These are phyloP conservation scores for Drosophila yakuba DNA, from an alignment of 1,140 invertebrate species.

Conservation along the genomic window DNA sequence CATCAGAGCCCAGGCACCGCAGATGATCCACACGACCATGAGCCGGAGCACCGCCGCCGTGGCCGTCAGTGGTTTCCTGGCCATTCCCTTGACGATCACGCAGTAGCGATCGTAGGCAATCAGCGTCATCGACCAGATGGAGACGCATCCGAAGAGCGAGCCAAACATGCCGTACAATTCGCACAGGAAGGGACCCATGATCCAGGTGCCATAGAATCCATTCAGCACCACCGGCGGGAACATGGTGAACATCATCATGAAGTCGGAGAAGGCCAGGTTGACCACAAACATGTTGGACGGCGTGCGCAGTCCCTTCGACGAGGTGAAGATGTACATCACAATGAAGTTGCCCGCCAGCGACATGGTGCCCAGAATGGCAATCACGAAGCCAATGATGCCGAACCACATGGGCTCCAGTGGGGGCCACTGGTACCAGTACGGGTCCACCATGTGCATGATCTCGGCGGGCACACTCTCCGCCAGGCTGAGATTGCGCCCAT, in stretches of 20 bases:
- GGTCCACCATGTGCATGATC: constrained; percentile 90
- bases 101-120: constrained; percentile 94
- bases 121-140: constrained; percentile 93
- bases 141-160: constrained; percentile 91
- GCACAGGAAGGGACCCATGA: constrained; percentile 90
- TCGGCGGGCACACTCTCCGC: constrained; percentile 90
- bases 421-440: constrained; percentile 91
- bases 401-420: constrained; percentile 93
- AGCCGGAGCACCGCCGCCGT: constrained; percentile 89
- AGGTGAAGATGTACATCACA: constrained; percentile 92
- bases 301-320: constrained; percentile 90
- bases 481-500: constrained; percentile 88
- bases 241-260: constrained; percentile 92
- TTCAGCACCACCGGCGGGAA: constrained; percentile 91
- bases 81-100: constrained; percentile 92
- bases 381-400: constrained; percentile 90
- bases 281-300: constrained; percentile 93
- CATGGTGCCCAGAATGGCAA: constrained; percentile 89
- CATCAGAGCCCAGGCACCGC: constrained; percentile 88
- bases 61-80: constrained; percentile 89
- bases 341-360: constrained; percentile 91
- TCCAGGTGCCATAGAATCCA: constrained; percentile 92
- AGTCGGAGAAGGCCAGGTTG: constrained; percentile 92
- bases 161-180: constrained; percentile 92
- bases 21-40: constrained; percentile 89